Conservation (phyloP, 2,113 vertebrate species). For the Agapornis roseicollis region DNA sequence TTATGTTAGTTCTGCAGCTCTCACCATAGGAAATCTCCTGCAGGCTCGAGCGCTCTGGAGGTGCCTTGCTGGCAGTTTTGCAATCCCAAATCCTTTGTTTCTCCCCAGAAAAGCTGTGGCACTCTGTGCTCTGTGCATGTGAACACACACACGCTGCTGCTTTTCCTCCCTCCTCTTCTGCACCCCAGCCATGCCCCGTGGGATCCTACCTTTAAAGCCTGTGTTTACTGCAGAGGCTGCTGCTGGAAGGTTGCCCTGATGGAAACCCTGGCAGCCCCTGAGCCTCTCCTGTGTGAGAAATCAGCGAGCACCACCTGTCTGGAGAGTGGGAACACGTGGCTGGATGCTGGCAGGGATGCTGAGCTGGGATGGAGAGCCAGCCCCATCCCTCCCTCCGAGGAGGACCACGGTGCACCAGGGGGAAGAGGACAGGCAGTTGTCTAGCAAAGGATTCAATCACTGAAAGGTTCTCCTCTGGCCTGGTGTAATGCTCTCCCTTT, state of each 20-base stretch:
- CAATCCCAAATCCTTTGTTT: neutral
- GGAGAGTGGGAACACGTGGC: neutral
- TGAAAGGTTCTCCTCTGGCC: neutral
- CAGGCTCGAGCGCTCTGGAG: neutral
- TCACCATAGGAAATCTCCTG: neutral
- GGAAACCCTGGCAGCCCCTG: conserved; percentile 14
- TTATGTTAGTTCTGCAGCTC: neutral
- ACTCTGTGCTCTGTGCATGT: neutral
- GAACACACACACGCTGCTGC: neutral
- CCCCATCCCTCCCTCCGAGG: neutral
- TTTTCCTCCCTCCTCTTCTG: neutral
- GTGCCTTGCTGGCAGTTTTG: neutral
- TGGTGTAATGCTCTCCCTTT: conserved; percentile 10
- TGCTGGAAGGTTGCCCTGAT: conserved; percentile 24
- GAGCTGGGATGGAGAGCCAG: neutral
- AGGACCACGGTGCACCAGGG: fast-evolving
- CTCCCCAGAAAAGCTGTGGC: neutral
- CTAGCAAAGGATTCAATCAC: neutral
- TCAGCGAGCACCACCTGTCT: conserved; percentile 11
- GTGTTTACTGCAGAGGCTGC: neutral
- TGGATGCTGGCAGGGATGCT: neutral
- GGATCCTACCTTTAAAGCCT: neutral
- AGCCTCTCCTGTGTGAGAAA: conserved; percentile 5
- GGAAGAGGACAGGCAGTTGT: neutral
- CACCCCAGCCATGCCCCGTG: neutral